Evolutionary conservation across 2,113 vertebrate species (phyloP).

Genomic region (Anguilla rostrata): DNA sequence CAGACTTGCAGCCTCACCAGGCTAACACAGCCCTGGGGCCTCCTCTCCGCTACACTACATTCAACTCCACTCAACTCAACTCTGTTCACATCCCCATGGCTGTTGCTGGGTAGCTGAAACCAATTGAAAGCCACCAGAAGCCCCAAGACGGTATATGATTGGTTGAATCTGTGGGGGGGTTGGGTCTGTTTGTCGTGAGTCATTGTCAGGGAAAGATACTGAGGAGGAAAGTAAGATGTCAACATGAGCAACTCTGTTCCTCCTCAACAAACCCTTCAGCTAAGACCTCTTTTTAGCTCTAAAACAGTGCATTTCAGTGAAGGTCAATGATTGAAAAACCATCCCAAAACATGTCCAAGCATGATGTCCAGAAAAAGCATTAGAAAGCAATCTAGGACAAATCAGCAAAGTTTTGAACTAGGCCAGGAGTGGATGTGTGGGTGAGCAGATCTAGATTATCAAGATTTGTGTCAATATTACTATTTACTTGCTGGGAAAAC

Average conservation of each 20-base stretch:
- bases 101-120: conserved; percentile 31
- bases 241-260: not conserved
- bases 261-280: not conserved
- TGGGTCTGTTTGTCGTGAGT: not conserved
- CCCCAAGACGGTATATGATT: not conserved
- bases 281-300: not conserved
- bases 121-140: conserved; percentile 18
- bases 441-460: not conserved
- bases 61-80: not conserved
- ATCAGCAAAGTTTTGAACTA: not conserved
- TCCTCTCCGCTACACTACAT: not conserved
- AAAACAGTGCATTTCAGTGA: not conserved
- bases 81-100: not conserved
- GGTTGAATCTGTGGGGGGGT: not conserved
- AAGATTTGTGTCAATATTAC: not conserved
- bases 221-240: not conserved
- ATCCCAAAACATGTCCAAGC: not conserved
- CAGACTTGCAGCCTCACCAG: not conserved
- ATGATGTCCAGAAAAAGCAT: not conserved
- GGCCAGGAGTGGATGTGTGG: not conserved
- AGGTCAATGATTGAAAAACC: not conserved
- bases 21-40: not conserved
- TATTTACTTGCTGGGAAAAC: too few relatives aligned
- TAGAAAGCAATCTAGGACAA: not conserved
- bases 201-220: not conserved